Conservation (phyloP, 2,888 invertebrate species). For the Amblyjoppa proteus region DNA sequence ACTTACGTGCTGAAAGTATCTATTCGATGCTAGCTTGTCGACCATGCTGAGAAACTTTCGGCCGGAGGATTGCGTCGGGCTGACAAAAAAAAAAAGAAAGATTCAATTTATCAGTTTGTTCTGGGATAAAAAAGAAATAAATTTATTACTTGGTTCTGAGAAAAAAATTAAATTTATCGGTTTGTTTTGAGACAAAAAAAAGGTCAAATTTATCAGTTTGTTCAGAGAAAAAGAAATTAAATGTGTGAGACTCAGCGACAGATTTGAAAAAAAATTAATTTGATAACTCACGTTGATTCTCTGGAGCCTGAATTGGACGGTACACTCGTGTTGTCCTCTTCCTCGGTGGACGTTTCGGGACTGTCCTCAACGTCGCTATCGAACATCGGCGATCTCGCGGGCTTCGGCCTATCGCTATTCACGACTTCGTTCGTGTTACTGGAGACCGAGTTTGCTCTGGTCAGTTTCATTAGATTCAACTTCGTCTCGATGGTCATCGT, state of each 20-base stretch:
- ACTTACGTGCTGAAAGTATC: conserved; percentile 93
- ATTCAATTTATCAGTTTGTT: conserved; percentile 3
- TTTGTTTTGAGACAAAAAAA: background rate
- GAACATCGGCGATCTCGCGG: conserved; percentile 87
- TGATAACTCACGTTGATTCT: conserved; percentile 77
- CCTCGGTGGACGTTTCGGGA: conserved; percentile 92
- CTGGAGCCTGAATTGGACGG: conserved; percentile 76
- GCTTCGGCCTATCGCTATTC: conserved; percentile 74
- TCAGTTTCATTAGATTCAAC: conserved; percentile 92
- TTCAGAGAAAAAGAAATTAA: too few relatives aligned
- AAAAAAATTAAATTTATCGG: conserved; percentile 52
- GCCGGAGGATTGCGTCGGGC: conserved; percentile 84
- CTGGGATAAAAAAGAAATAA: too few relatives aligned
- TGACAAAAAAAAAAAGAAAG: conserved; percentile 70
- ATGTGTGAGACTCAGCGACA: too few relatives aligned
- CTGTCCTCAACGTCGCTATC: conserved; percentile 93
- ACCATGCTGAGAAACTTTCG: conserved; percentile 93
- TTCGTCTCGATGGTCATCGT: conserved; percentile 95
- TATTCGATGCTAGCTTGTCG: conserved; percentile 93
- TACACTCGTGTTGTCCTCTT: conserved; percentile 86
- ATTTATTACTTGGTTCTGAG: conserved; percentile 68
- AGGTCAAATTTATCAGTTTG: too few relatives aligned
- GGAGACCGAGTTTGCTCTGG: conserved; percentile 77
- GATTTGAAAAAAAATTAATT: background rate
- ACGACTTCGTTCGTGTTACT: conserved; percentile 74